phyloP scores from a whole-genome alignment of 2,113 vertebrate genomes.

The Pterocles burchelli region DNA sequence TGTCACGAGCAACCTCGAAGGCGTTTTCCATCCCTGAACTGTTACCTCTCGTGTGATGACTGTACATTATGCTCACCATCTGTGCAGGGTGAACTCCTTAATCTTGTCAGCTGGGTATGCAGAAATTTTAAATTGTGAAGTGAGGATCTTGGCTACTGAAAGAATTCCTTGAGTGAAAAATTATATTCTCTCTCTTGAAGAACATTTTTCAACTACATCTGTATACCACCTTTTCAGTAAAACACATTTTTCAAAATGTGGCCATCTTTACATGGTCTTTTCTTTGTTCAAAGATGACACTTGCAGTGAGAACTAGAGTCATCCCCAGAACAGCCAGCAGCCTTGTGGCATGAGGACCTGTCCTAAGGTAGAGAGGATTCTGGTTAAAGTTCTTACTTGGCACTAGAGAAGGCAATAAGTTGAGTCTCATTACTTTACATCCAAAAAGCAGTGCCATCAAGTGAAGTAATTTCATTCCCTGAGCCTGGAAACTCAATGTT shows the following conservation, averaged over 20 bases:
- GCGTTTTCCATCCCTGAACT: constrained; percentile 6
- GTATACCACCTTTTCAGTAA: neutral
- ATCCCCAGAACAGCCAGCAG: neutral
- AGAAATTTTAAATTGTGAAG: neutral
- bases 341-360: neutral
- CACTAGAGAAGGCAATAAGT: neutral
- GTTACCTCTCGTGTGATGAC: neutral
- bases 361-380: neutral
- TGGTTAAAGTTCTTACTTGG: neutral
- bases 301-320: neutral
- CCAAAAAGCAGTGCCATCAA: neutral
- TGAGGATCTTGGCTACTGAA: neutral
- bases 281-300: neutral
- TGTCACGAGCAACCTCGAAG: constrained; percentile 32
- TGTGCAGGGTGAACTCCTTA: constrained; percentile 28
- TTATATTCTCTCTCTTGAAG: neutral
- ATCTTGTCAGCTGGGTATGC: neutral
- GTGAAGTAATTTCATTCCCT: neutral
- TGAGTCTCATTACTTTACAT: neutral
- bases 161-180: constrained; percentile 1
- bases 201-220: neutral
- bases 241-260: neutral
- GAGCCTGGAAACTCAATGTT: neutral
- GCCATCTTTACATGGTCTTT: neutral
- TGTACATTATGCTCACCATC: constrained; percentile 14